phyloP scores from a whole-genome alignment of 2,797 vertebrate genomes.

The Sciurus vulgaris region DNA sequence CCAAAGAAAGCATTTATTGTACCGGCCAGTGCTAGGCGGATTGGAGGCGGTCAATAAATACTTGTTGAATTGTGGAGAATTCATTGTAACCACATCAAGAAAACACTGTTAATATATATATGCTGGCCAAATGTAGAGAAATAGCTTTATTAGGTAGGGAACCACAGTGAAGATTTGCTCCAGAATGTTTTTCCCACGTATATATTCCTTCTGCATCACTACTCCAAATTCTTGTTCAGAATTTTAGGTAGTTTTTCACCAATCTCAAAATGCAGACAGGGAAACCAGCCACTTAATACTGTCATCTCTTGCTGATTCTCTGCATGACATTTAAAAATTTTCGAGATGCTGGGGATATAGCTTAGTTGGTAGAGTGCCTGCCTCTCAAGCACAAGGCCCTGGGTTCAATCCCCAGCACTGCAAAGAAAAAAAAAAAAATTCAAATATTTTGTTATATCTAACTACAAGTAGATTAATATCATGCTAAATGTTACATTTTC shows the following conservation, averaged over 20 bases:
- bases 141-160: slow-evolving; percentile 39
- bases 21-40: slow-evolving; percentile 54
- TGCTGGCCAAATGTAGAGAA: slow-evolving; percentile 31
- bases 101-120: slow-evolving; percentile 30
- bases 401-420: too few species aligned
- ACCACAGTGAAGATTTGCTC: not conserved
- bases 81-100: slow-evolving; percentile 65
- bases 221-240: not conserved
- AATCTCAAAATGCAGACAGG: not conserved
- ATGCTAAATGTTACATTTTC: slow-evolving; percentile 31
- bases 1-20: slow-evolving; percentile 84
- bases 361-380: too few species aligned
- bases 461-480: slow-evolving; percentile 3
- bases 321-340: slow-evolving; percentile 25
- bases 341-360: too few species aligned
- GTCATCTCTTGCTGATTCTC: not conserved
- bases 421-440: too few species aligned
- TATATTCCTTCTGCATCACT: slow-evolving; percentile 28
- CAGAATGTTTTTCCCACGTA: slow-evolving; percentile 39
- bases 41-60: slow-evolving; percentile 72
- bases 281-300: not conserved
- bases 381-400: too few species aligned
- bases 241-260: slow-evolving; percentile 27
- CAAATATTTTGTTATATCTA: slow-evolving; percentile 21
- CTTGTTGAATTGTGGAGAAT: slow-evolving; percentile 71